Evolutionary conservation across 2,888 invertebrate species (phyloP).

Genomic region (Spodoptera littoralis): DNA sequence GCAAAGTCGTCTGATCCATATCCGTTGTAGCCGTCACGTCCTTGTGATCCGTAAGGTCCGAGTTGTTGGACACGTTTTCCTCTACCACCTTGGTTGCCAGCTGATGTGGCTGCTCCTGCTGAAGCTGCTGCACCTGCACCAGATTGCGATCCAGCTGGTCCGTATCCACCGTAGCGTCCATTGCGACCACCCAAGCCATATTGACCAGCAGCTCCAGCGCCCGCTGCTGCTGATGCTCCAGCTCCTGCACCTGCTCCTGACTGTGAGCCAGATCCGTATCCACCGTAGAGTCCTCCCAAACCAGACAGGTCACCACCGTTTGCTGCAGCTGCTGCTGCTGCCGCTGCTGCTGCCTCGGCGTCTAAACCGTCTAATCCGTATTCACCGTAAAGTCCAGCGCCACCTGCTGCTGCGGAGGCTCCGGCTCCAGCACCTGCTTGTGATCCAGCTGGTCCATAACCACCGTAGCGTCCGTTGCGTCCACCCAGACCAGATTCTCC

Average conservation of each 20-base stretch:
- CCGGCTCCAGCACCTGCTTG: too few relatives aligned
- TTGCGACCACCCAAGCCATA: neutral
- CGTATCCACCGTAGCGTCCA: too few relatives aligned
- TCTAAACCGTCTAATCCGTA: neutral
- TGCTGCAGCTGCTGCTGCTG: neutral
- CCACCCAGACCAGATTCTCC: neutral
- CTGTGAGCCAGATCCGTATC: too few relatives aligned
- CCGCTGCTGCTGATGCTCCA: neutral
- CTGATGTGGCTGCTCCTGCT: constrained; percentile 18
- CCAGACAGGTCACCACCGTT: too few relatives aligned
- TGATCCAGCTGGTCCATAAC: neutral
- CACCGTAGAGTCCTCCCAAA: too few relatives aligned
- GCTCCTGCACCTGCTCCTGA: too few relatives aligned
- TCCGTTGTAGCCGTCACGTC: too few relatives aligned
- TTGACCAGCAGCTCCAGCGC: neutral
- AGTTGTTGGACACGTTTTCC: neutral
- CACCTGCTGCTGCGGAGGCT: too few relatives aligned
- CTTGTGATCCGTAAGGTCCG: neutral
- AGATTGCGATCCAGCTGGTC: constrained; percentile 1
- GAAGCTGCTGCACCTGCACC: constrained; percentile 10
- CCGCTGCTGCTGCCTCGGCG: neutral
- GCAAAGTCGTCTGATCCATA: constrained; percentile 3
- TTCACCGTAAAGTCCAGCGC: neutral
- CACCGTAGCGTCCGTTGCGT: neutral
- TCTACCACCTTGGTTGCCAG: too few relatives aligned